These are phyloP conservation scores for Leptonema lineaticorne DNA, from an alignment of 1,140 invertebrate species.

Conservation along the genomic window DNA sequence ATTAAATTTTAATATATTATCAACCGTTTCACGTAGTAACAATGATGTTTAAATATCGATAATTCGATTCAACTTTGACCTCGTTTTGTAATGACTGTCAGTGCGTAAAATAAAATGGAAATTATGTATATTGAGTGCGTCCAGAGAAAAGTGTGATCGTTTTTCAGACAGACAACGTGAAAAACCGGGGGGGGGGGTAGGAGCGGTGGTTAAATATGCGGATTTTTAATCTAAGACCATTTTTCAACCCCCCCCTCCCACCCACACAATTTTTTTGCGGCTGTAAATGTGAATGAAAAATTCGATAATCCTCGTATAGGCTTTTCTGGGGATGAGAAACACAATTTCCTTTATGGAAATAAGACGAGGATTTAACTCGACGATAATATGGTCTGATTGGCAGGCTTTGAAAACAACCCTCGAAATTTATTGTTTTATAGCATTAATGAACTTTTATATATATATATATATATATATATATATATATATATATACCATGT, in stretches of 20 bases:
- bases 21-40: too few species aligned
- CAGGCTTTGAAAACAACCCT: constrained; percentile 26
- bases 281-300: not conserved
- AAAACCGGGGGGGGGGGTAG: not conserved
- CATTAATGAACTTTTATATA: too few species aligned
- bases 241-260: too few species aligned
- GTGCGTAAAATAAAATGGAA: too few species aligned
- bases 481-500: too few species aligned
- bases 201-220: not conserved
- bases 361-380: constrained; percentile 24
- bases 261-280: not conserved
- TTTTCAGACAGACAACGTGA: not conserved
- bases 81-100: too few species aligned
- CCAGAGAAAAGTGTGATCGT: too few species aligned
- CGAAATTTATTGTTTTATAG: not conserved
- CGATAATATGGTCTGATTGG: constrained; percentile 35
- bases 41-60: too few species aligned
- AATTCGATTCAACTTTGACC: too few species aligned
- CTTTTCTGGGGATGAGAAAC: constrained; percentile 11
- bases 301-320: constrained; percentile 18
- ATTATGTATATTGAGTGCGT: too few species aligned
- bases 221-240: constrained; percentile 1
- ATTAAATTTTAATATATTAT: too few species aligned
- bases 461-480: too few species aligned
- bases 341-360: constrained; percentile 36